Evolutionary conservation across 2,888 invertebrate genomes (phyloP).

Genomic region (Malthinus flaveolus): DNA sequence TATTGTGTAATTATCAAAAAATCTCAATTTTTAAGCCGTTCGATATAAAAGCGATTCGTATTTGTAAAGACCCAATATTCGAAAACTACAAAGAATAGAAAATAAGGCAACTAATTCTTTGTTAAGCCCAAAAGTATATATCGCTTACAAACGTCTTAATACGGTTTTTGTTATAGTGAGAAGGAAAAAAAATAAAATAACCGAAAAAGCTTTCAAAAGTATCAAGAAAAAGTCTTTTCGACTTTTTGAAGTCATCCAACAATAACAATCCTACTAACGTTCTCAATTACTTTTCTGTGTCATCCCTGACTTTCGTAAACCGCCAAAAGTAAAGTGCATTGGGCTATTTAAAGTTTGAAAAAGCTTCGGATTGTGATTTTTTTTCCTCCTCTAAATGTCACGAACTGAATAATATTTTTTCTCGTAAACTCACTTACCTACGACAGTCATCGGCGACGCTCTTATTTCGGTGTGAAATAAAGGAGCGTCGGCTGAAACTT

Average conservation of each 20-base stretch:
- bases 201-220: conserved; percentile 8
- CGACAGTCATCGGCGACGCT: conserved; percentile 66
- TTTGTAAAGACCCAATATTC: too few species aligned
- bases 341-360: conserved; percentile 15
- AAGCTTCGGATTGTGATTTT: conserved; percentile 14
- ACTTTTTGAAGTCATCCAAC: conserved; percentile 21
- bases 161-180: too few species aligned
- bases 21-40: too few species aligned
- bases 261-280: conserved; percentile 7
- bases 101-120: neutral
- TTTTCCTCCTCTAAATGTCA: conserved; percentile 9
- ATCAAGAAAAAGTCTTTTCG: conserved; percentile 7
- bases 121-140: neutral
- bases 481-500: conserved; percentile 73
- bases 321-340: conserved; percentile 15
- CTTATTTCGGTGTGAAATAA: conserved; percentile 69
- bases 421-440: conserved; percentile 59
- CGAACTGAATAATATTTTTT: conserved; percentile 21
- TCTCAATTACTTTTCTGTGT: conserved; percentile 16
- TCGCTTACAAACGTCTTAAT: neutral
- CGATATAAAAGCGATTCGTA: too few species aligned
- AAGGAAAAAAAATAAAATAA: neutral
- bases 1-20: too few species aligned
- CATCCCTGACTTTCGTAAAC: conserved; percentile 6
- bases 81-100: too few species aligned